Percentiles rank a stretch among this genome's conserved stretches.
These are phyloP conservation scores for Elegia similella DNA, from an alignment of 2,888 invertebrate genomes.

Conservation along the genomic window DNA sequence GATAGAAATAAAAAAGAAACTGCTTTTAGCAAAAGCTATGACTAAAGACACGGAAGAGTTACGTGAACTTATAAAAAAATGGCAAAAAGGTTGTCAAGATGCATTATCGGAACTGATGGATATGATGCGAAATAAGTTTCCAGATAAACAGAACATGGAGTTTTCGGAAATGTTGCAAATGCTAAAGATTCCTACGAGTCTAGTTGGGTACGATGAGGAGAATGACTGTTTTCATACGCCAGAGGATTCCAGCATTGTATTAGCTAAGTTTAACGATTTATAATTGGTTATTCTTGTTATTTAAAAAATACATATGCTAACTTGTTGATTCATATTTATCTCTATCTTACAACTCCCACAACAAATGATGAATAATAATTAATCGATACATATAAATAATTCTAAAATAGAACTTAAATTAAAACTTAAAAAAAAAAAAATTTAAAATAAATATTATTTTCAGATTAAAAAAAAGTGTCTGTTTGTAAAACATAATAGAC, in stretches of 20 bases:
- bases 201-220: slow-evolving; percentile 76
- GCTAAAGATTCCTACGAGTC: slow-evolving; percentile 69
- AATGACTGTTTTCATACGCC: slow-evolving; percentile 72
- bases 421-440: too few species aligned
- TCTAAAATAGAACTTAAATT: too few species aligned
- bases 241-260: slow-evolving; percentile 54
- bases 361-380: too few species aligned
- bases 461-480: too few species aligned
- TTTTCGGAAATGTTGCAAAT: slow-evolving; percentile 71
- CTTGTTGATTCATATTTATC: slow-evolving; percentile 16
- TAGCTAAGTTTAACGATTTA: slow-evolving; percentile 48
- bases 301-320: slow-evolving; percentile 24
- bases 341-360: too few species aligned
- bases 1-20: slow-evolving; percentile 67
- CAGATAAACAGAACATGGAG: slow-evolving; percentile 62
- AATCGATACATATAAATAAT: too few species aligned
- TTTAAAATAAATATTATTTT: too few species aligned
- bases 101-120: slow-evolving; percentile 75
- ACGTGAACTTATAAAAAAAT: slow-evolving; percentile 69
- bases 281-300: slow-evolving; percentile 24
- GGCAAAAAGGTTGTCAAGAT: slow-evolving; percentile 78
- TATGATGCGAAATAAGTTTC: slow-evolving; percentile 62
- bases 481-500: too few species aligned
- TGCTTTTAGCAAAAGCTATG: slow-evolving; percentile 55
- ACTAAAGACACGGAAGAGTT: slow-evolving; percentile 73